Percentiles rank a stretch among this genome's conserved stretches.
phyloP scores from a whole-genome alignment of 2,113 vertebrate species.

The Brachypodius melanocephalos region DNA sequence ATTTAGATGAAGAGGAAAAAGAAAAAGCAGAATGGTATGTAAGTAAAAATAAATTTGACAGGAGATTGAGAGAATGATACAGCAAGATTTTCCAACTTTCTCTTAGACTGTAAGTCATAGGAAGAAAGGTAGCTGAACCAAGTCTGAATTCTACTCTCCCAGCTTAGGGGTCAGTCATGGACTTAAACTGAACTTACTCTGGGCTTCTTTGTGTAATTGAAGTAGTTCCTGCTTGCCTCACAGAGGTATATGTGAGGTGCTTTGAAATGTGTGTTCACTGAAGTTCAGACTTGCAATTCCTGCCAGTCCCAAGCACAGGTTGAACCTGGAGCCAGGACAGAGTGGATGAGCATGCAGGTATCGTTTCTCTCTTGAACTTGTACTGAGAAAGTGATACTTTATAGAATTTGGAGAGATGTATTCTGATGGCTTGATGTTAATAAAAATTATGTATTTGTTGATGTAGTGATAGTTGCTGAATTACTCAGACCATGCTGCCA shows the following conservation, averaged over 20 bases:
- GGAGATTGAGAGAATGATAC: background rate
- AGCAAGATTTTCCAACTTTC: background rate
- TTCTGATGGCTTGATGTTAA: background rate
- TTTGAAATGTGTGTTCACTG: background rate
- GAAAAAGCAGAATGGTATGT: slow-evolving; percentile 98
- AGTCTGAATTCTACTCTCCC: background rate
- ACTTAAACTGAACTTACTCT: background rate
- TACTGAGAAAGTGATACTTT: background rate
- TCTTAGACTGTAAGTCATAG: background rate
- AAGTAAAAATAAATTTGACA: slow-evolving; percentile 17
- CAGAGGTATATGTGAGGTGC: background rate
- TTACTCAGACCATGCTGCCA: background rate
- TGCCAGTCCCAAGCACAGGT: background rate
- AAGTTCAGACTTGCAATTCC: background rate
- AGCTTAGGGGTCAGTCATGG: background rate
- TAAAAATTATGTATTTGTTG: background rate
- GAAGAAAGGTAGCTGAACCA: background rate
- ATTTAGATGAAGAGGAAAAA: slow-evolving; percentile 98
- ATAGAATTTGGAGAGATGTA: background rate
- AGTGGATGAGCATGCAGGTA: background rate
- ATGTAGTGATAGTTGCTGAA: background rate
- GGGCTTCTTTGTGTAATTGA: background rate
- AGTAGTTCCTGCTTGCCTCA: background rate
- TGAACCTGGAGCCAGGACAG: background rate
- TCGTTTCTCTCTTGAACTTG: background rate